phyloP scores from a whole-genome alignment of 2,113 vertebrate species.

The Globicephala melas region DNA sequence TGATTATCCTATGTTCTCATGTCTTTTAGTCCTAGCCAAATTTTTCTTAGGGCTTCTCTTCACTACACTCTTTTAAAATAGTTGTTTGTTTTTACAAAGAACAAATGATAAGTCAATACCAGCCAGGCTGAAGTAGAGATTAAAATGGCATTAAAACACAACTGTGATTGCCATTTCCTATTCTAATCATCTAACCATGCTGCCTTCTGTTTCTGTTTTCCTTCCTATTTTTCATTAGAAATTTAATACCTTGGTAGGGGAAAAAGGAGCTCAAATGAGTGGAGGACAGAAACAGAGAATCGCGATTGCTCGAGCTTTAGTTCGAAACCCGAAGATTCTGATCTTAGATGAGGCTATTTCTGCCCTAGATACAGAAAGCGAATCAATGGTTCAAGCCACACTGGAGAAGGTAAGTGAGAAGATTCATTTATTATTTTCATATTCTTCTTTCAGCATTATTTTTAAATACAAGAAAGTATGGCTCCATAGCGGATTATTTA shows the following conservation, averaged over 20 bases:
- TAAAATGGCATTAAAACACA: not conserved
- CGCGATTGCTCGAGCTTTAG: slow-evolving; percentile 73
- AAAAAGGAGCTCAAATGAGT: slow-evolving; percentile 78
- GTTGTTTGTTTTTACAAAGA: not conserved
- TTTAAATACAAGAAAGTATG: not conserved
- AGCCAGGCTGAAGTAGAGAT: not conserved
- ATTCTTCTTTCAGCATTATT: not conserved
- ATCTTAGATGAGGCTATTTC: slow-evolving; percentile 80
- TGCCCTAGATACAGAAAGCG: slow-evolving; percentile 76
- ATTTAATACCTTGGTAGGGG: slow-evolving; percentile 78
- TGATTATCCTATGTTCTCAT: not conserved
- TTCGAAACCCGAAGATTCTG: slow-evolving; percentile 78
- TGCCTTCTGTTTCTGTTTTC: not conserved
- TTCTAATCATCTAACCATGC: not conserved
- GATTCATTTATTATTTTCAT: not conserved
- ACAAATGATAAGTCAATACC: not conserved
- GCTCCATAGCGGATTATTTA: not conserved
- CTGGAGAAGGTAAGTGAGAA: slow-evolving; percentile 75
- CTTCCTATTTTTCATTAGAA: slow-evolving; percentile 57
- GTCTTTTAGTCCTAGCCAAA: not conserved
- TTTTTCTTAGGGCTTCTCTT: not conserved
- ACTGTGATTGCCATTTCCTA: not conserved
- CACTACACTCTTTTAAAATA: not conserved
- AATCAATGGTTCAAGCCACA: slow-evolving; percentile 72
- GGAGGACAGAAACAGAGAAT: slow-evolving; percentile 76